Conservation (phyloP, 2,797 vertebrate genomes). For the Gadopsis marmoratus region DNA sequence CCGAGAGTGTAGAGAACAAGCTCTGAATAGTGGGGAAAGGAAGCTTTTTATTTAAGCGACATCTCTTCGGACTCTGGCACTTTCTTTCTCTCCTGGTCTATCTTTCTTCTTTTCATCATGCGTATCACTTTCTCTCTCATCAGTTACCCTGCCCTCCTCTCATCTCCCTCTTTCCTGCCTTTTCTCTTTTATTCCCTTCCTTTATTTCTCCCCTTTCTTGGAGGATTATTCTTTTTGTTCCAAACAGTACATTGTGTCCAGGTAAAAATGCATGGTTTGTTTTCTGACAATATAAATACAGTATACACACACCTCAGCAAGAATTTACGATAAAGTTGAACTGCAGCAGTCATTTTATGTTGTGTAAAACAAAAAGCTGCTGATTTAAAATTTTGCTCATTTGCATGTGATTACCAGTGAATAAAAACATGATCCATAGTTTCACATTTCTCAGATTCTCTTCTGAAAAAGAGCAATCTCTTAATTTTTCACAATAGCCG, state of each 20-base stretch:
- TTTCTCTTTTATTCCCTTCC: background rate
- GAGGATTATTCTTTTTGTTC: background rate
- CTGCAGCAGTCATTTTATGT: fast-evolving
- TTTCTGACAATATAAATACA: background rate
- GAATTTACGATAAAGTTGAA: background rate
- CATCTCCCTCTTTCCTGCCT: background rate
- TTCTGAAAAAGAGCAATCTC: slow-evolving; percentile 25
- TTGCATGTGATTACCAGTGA: background rate
- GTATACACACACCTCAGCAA: background rate
- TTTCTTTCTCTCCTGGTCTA: slow-evolving; percentile 6
- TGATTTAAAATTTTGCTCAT: background rate
- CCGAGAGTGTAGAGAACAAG: slow-evolving; percentile 1
- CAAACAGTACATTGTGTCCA: background rate
- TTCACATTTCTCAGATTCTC: background rate
- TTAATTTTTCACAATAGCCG: slow-evolving; percentile 17
- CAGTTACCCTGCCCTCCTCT: background rate
- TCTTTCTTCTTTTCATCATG: slow-evolving; percentile 26
- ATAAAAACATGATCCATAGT: background rate
- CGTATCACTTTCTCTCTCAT: slow-evolving; percentile 36
- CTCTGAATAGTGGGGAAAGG: slow-evolving; percentile 17
- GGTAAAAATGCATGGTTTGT: background rate
- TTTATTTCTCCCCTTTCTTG: background rate
- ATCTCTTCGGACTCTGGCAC: slow-evolving; percentile 4
- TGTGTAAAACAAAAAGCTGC: background rate
- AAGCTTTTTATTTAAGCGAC: slow-evolving; percentile 39